Base-by-base conservation (phyloP, 2,888 invertebrate species). In the Dilophus febrilis region DNA sequence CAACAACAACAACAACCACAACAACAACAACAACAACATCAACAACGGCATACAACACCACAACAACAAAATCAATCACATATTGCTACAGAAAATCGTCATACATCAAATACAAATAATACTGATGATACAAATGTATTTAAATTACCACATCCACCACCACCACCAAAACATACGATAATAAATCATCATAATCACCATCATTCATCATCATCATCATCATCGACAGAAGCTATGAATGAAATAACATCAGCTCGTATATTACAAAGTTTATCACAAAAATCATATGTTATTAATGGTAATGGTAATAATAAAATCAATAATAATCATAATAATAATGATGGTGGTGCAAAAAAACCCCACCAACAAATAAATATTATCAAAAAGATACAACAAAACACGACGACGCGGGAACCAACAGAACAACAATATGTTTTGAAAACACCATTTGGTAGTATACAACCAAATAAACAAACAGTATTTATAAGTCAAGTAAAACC, bases 201-300 rank as follows among this genome's bases (percentile, higher is more conserved):
- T 22, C 33, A n/a, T 27, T 2, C 41, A 46, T 4, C 34, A 37
- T 13, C 33, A 47, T 38, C 14, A 18, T 27, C 45, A 41, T 37
- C 29, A 11, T 37, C 39, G n/a, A 26, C 6, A 22, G 27, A 12
- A 18, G 35, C 22, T 4, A 8, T 8, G 8, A 4, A 4, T 3
- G 62, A 62, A 40, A 62, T 61, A 46, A 30, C 60, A 3, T 61
- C 62, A 27, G 61, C 61, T 4, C 53, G 61, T 31, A 62, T 62
- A 33, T 44, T 62, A 18, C 61, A 62, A 42, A 61, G 62, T 44
- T 59, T 62, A 55, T 61, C 61, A 0, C 60, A 61, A 41, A 62
- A 62, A 44, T 57, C 58, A n/a, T n/a, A n/a, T 1, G 56, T 58
- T 37, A 51, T 48, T 38, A 55, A 52, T 45, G 53, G 53, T 35